Percentiles rank a stretch among this genome's conserved stretches.
Evolutionary conservation across 1,140 invertebrate species (phyloP).

Genomic region (Stegodyphus dumicola): DNA sequence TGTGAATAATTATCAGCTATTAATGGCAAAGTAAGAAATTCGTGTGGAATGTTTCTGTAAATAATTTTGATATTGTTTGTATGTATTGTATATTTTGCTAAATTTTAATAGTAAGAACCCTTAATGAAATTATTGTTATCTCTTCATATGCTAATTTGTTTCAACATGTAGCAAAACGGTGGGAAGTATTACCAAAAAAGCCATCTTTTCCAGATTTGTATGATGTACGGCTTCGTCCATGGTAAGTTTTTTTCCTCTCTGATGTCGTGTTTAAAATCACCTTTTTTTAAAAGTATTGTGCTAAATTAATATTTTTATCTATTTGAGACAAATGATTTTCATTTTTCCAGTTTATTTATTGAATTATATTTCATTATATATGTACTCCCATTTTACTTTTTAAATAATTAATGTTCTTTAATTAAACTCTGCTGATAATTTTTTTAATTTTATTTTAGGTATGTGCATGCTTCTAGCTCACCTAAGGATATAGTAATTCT

Average conservation of each 20-base stretch:
- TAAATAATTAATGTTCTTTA: not conserved
- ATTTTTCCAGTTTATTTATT: too few species aligned
- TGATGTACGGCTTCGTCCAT: constrained; percentile 71
- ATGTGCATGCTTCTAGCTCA: constrained; percentile 73
- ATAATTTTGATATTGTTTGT: too few species aligned
- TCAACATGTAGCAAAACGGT: constrained; percentile 26
- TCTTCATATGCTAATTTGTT: not conserved
- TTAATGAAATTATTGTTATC: too few species aligned
- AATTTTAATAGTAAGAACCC: too few species aligned
- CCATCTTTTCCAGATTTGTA: constrained; percentile 67
- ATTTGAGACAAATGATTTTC: too few species aligned
- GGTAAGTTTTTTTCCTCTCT: constrained; percentile 64
- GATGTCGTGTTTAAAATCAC: not conserved
- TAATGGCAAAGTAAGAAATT: too few species aligned
- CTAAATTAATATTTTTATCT: not conserved
- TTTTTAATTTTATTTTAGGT: constrained; percentile 67
- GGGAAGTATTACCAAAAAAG: constrained; percentile 52
- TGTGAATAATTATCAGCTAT: too few species aligned
- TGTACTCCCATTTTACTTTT: not conserved
- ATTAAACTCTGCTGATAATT: constrained; percentile 16
- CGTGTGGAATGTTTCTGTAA: too few species aligned
- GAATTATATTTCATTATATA: too few species aligned
- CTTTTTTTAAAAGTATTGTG: constrained; percentile 14
- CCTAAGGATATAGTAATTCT: constrained; percentile 75
- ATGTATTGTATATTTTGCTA: too few species aligned